These are phyloP conservation scores for Salmo trutta DNA, from an alignment of 2,797 vertebrate genomes.

Conservation along the genomic window DNA sequence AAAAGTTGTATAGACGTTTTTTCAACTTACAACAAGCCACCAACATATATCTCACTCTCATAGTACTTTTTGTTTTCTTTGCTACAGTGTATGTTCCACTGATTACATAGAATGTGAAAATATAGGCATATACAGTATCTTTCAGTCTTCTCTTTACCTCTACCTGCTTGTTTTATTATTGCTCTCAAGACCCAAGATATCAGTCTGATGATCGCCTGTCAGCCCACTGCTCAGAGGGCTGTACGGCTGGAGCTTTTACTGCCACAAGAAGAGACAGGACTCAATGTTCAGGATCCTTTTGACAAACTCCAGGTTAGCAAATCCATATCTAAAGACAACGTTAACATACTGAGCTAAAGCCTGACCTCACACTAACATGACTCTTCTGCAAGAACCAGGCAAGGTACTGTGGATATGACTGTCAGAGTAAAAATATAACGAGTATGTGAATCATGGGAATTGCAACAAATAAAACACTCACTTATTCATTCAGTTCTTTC, in stretches of 20 bases:
- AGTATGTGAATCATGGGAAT: neutral
- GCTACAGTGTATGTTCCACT: too few species aligned
- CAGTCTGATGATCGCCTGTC: slow-evolving; percentile 17
- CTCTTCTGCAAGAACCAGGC: neutral
- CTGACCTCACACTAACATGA: neutral
- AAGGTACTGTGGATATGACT: neutral
- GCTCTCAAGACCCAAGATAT: slow-evolving; percentile 20
- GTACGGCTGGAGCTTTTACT: slow-evolving; percentile 12
- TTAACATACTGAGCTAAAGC: neutral
- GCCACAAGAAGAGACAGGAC: slow-evolving; percentile 11
- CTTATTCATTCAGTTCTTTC: neutral
- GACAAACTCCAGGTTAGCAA: slow-evolving; percentile 17
- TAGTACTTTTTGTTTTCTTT: too few species aligned
- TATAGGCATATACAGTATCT: neutral
- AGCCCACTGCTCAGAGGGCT: slow-evolving; percentile 19
- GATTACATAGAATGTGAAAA: too few species aligned
- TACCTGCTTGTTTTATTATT: neutral
- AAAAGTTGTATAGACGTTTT: neutral
- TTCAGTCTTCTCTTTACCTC: neutral
- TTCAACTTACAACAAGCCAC: neutral
- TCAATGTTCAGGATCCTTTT: neutral
- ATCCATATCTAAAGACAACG: neutral
- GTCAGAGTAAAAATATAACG: neutral
- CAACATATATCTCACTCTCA: too few species aligned
- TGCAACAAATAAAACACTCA: neutral